Evolutionary conservation across 2,888 invertebrate genomes (phyloP), one percentile per base, ranked within the genome.

Genomic region (Zygaena filipendulae): DNA sequence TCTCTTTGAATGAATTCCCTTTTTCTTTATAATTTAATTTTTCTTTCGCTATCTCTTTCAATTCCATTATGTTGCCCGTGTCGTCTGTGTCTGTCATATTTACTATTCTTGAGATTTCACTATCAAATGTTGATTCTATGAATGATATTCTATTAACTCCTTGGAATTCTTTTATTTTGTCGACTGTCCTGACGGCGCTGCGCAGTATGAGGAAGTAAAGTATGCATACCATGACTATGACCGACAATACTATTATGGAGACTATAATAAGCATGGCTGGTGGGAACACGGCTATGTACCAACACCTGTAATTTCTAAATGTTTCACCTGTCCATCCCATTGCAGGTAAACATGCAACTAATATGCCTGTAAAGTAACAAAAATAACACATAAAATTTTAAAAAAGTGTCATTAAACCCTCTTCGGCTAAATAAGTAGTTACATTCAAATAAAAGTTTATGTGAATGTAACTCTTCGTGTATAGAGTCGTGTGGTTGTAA

Each of bases 241-340:
- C 81, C 3, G 82, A 51, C 1, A 74, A 43, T 4, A 82, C 83
- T 6, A 82, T 38, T 4, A 67, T 39, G 1, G 81, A 80, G 1
- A 81, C 74, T 5, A 82, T 47, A 21, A 83, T 47, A 7, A 84
- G 66, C 9, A 84, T 44, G 3, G 66, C 58, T 13, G 75, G 69
- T 3, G 84, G 83, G 18, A 80, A 81, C n/a, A 84, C 50, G 2
- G 77, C 52, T 21, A 83, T 81, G 42, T 83, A 83, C 84, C 84
- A 84, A 47, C 84, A 84, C 22, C 81, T 52, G 49, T 59, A 64
- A 29, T 81, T 81, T 31, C 77, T 72, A 33, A 79, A 61, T 1
- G 80, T 77, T 31, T 70, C 58, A 8, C 81, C 81, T 4, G 61
- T 62, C 62, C 62, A 63, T 9, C 62, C 62, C 59, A 62, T 59